Conservation (phyloP, 2,888 invertebrate genomes). For the Petrolisthes cinctipes region DNA sequence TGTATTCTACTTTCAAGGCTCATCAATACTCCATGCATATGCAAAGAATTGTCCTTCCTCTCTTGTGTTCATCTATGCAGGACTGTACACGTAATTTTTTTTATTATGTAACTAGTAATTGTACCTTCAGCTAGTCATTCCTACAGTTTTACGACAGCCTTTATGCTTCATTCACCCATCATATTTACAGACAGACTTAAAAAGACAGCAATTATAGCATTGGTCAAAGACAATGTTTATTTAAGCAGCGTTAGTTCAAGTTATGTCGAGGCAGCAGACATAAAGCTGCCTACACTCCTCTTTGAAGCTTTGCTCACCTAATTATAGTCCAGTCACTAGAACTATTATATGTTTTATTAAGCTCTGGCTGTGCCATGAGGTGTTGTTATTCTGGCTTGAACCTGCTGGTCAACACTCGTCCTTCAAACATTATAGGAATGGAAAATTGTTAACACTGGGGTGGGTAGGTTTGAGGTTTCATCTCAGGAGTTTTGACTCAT, state of each 20-base stretch:
- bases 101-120: background rate
- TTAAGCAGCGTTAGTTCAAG: background rate
- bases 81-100: background rate
- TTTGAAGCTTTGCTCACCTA: too few relatives aligned
- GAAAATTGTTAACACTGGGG: too few relatives aligned
- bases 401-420: too few relatives aligned
- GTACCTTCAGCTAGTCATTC: slow-evolving; percentile 1
- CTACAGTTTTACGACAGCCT: background rate
- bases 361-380: too few relatives aligned
- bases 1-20: slow-evolving; percentile 6
- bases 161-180: slow-evolving; percentile 14
- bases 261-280: background rate
- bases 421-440: too few relatives aligned
- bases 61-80: slow-evolving; percentile 1
- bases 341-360: too few relatives aligned
- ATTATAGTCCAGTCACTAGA: too few relatives aligned
- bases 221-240: background rate
- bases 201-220: background rate
- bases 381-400: too few relatives aligned
- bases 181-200: background rate
- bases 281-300: too few relatives aligned
- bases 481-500: too few relatives aligned
- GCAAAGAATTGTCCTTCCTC: background rate
- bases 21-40: slow-evolving; percentile 5
- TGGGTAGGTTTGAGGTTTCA: too few relatives aligned